These are phyloP conservation scores for Pagrus major DNA, from an alignment of 2,113 vertebrate species.

Conservation along the genomic window DNA sequence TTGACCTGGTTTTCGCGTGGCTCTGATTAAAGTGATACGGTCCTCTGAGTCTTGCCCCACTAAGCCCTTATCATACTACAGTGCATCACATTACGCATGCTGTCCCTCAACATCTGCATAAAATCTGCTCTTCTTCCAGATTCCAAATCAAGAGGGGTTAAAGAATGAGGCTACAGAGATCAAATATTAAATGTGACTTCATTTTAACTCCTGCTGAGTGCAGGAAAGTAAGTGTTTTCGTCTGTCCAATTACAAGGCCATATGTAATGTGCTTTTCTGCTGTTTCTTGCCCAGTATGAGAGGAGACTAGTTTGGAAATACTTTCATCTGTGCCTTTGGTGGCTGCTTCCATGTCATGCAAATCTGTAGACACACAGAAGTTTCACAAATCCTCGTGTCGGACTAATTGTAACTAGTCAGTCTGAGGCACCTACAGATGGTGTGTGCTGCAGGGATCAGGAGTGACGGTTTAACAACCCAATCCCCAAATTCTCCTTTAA, in stretches of 20 bases:
- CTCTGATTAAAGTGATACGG: conserved; percentile 67
- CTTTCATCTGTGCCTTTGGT: neutral
- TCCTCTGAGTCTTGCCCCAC: conserved; percentile 44
- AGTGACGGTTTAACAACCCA: conserved; percentile 45
- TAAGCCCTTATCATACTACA: conserved; percentile 40
- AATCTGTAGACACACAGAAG: conserved; percentile 5
- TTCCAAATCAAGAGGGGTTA: neutral
- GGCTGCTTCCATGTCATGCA: neutral
- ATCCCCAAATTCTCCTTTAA: conserved; percentile 59
- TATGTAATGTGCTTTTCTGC: neutral
- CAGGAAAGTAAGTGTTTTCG: neutral
- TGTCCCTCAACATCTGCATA: neutral
- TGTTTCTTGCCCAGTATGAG: neutral
- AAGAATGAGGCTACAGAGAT: neutral
- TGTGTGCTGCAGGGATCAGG: conserved; percentile 43
- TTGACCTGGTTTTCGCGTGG: conserved; percentile 65
- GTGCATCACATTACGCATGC: conserved; percentile 23
- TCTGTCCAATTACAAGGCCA: neutral
- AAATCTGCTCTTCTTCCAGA: neutral
- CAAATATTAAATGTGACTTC: neutral
- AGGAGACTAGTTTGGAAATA: neutral
- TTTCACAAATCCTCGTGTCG: conserved; percentile 14
- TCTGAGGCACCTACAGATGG: conserved; percentile 55
- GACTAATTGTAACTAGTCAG: conserved; percentile 9
- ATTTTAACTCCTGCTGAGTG: neutral